phyloP scores from a whole-genome alignment of 2,113 vertebrate genomes.

The Formicarius rufipectus region DNA sequence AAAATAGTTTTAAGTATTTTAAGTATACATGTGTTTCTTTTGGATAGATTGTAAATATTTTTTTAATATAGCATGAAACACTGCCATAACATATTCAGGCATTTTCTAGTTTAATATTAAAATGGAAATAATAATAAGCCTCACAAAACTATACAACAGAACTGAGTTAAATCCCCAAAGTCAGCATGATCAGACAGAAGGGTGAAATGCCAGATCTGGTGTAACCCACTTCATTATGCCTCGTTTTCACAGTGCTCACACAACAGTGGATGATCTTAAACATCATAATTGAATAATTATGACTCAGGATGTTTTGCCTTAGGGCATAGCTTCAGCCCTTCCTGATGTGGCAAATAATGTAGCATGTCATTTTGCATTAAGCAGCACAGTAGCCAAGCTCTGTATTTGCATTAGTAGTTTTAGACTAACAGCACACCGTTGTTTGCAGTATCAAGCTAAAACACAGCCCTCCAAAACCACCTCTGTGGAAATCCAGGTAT shows the following conservation, averaged over 20 bases:
- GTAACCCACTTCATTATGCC: slow-evolving; percentile 29
- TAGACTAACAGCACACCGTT: neutral
- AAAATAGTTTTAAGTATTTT: neutral
- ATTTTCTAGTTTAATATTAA: neutral
- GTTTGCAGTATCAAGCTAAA: neutral
- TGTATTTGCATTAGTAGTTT: neutral
- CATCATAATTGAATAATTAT: slow-evolving; percentile 58
- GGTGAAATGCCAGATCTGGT: slow-evolving; percentile 25
- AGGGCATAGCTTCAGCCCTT: slow-evolving; percentile 16
- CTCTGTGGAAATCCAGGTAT: neutral
- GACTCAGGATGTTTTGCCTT: slow-evolving; percentile 44
- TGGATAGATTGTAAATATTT: neutral
- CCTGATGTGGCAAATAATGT: slow-evolving; percentile 52
- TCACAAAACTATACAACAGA: neutral
- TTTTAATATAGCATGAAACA: neutral
- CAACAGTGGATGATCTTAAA: slow-evolving; percentile 52
- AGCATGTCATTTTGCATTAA: slow-evolving; percentile 20
- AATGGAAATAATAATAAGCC: neutral
- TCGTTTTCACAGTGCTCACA: slow-evolving; percentile 3
- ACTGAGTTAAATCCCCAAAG: neutral
- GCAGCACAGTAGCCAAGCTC: neutral
- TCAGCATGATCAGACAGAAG: neutral
- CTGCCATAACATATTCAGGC: neutral
- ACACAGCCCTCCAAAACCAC: neutral
- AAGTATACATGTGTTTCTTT: neutral